Conservation (phyloP, 2,113 vertebrate species). For the Nestor notabilis region DNA sequence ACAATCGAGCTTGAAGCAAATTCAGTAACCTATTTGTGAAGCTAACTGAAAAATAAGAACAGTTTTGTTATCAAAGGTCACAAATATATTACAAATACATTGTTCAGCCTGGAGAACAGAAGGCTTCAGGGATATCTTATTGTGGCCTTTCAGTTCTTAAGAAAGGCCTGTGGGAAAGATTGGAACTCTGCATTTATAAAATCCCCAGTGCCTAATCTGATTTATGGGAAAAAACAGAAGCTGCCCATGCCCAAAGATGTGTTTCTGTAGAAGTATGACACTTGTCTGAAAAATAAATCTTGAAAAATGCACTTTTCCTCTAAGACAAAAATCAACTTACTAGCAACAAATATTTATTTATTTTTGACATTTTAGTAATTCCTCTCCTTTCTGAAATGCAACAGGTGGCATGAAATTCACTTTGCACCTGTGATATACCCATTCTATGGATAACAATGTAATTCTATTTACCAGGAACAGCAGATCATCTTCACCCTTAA, state of each 20-base stretch:
- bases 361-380: background rate
- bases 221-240: background rate
- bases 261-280: background rate
- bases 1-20: background rate
- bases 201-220: fast-evolving
- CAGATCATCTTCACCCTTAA: background rate
- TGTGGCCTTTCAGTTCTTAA: background rate
- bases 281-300: background rate
- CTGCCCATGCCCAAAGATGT: fast-evolving
- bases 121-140: background rate
- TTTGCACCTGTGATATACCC: background rate
- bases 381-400: background rate
- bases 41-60: background rate
- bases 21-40: background rate
- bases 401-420: background rate
- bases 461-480: background rate
- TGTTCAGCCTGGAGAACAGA: background rate
- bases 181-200: background rate
- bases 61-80: background rate
- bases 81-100: background rate
- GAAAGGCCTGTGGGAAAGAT: background rate
- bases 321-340: background rate
- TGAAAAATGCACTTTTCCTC: background rate
- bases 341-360: background rate
- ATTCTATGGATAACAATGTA: background rate